Conservation (phyloP, 2,113 vertebrate species). For the Triplophysa siluroides region DNA sequence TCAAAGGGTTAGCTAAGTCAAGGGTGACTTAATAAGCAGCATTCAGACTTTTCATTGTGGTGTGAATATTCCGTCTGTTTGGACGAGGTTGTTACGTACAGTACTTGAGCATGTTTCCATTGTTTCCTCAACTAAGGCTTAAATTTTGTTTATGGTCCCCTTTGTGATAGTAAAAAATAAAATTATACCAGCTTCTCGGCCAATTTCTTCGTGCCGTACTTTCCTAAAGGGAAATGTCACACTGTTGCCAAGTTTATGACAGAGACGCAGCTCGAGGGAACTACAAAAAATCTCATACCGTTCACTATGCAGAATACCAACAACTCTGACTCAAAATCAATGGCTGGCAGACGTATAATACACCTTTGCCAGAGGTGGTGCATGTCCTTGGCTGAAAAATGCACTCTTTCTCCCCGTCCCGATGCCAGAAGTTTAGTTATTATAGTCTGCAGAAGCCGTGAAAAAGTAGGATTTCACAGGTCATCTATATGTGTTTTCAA, state of each 20-base stretch:
- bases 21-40: too few species aligned
- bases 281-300: constrained; percentile 25
- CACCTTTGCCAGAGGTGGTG: constrained; percentile 21
- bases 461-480: not conserved
- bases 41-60: too few species aligned
- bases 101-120: not conserved
- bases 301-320: constrained; percentile 31
- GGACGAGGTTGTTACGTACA: too few species aligned
- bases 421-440: not conserved
- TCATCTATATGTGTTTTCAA: not conserved
- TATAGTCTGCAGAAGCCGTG: not conserved
- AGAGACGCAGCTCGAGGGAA: constrained; percentile 30
- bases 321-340: constrained; percentile 28
- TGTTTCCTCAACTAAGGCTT: not conserved
- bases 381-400: constrained; percentile 9
- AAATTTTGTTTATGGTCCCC: not conserved
- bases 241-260: constrained; percentile 29
- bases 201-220: not conserved
- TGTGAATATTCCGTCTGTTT: too few species aligned
- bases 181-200: not conserved
- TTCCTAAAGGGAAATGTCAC: constrained; percentile 15
- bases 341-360: constrained; percentile 20
- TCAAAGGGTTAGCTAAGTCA: too few species aligned
- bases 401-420: not conserved
- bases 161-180: constrained; percentile 4